Base-by-base conservation (phyloP, 2,888 invertebrate genomes). In the Gerosis bhagava region DNA sequence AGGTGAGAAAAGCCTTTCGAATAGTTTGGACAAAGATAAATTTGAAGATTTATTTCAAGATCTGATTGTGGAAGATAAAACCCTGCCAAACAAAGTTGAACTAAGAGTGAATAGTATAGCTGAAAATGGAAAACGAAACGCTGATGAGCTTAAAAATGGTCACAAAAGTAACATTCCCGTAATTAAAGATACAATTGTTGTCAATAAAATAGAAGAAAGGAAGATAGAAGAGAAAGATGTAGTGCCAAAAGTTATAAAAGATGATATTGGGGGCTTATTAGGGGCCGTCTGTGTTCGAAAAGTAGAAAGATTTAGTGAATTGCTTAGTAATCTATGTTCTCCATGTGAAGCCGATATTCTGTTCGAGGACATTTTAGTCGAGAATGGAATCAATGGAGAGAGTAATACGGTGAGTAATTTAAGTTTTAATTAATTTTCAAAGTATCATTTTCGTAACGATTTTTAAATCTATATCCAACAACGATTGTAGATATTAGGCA, bases 261-360 rank as follows among this genome's bases (percentile, higher is more conserved):
- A 69, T 48, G 80, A 77, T 54, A 69, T 75, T 6, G 71, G 74
- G 51, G 78, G 81, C 11, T 72, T 84, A 59, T 67, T 87, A 56
- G 84, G 83, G 55, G 87, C 78, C 44, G 86, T 83, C 70, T 88
- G 88, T 83, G 86, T 88, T 58, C 77, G 82, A 49, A 86, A 82
- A 86, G 88, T 88, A 67, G 86, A 86, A 73, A 78, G 77, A 59
- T 88, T 88, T 62, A 88, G 88, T 87, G 88, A 88, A 70, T 72
- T 88, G 72, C 82, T 88, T 52, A 87, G 83, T 73, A 88, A 86
- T 68, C 71, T 88, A 60, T 87, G 88, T 73, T 84, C 87, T 3
- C 87, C 88, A 3, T 75, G 80, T 54, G 88, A 88, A 66, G 84
- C 88, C 10, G 88, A 88, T 63, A 60, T 82, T 47, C 62, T 88